Evolutionary conservation across 2,113 vertebrate species (phyloP), one percentile per base, ranked within the genome.

Genomic region (Otolemur garnettii): DNA sequence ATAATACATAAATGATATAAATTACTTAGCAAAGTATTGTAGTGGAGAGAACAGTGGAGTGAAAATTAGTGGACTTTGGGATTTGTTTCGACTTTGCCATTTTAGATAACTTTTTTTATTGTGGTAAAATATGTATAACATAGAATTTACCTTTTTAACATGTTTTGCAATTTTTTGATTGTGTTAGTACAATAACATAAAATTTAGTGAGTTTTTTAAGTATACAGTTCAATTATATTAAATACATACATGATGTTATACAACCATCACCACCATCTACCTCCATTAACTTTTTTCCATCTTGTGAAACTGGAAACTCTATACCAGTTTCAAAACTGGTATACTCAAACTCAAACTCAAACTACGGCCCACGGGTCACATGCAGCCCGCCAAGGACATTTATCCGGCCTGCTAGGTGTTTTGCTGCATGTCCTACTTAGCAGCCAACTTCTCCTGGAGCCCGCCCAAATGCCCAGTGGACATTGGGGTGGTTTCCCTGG

Each of bases 1-100:
- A 17, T 81, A 93, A 93, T 71, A 87, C 5, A 45, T 50, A 59
- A 91, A 22, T 86, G 15, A 53, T 77, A 35, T 89, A 89, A 83
- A 87, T 88, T 10, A 59, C 45, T 57, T 95, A 72, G 72, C 53
- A 55, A 71, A 60, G 33, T 26, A 33, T 42, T 91, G 30, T 78
- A 55, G 22, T 83, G 50, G 64, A 72, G 35, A 59, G 72, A 72
- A 53, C 38, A 83, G 5, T 77, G 35, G n/a, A 55, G 89, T 92
- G 59, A 81, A 35, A 62, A 19, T 60, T 69, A 60, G 14, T 69
- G 42, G 53, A 60, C 33, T 72, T 87, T n/a, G 30, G 30, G 18
- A 71, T 89, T 84, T 75, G 24, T 81, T 93, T 93, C 78, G 18
- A 77, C 24, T 91, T 88, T 81, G 35, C 7, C 5, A 33, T 69